A percentile compares a stretch with the other conserved stretches of the same genome.
Conservation (phyloP, 2,113 vertebrate species). For the Lontra canadensis region DNA sequence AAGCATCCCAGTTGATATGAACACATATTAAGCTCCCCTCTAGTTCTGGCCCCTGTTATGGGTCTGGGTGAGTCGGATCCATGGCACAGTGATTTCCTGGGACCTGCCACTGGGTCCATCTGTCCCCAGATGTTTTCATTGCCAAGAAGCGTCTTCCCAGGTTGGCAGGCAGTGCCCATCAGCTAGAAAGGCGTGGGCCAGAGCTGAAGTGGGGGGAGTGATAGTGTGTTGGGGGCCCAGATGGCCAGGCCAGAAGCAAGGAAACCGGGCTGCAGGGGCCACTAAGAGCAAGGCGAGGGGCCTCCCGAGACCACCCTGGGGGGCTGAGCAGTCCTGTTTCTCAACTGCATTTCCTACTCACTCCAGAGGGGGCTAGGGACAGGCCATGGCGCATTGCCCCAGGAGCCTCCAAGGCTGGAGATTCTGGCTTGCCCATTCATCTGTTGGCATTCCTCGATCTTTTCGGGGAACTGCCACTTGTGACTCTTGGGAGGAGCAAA, state of each 20-base stretch:
- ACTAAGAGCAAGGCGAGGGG: not conserved
- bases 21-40: not conserved
- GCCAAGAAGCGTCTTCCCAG: not conserved
- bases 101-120: not conserved
- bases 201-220: not conserved
- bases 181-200: not conserved
- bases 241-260: not conserved
- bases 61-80: not conserved
- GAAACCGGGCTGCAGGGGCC: not conserved
- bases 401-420: not conserved
- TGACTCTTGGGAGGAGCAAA: not conserved
- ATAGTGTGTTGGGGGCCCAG: not conserved
- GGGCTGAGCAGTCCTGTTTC: not conserved
- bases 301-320: not conserved
- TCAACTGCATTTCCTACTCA: not conserved
- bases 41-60: not conserved
- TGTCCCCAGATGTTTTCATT: not conserved
- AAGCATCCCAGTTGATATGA: not conserved
- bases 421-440: not conserved
- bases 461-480: not conserved
- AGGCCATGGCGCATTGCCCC: not conserved
- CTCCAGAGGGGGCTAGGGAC: not conserved
- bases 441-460: not conserved
- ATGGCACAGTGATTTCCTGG: not conserved
- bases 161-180: rapidly evolving